Evolutionary conservation across 2,113 vertebrate genomes (phyloP).

Genomic region (Tetrao urogallus): DNA sequence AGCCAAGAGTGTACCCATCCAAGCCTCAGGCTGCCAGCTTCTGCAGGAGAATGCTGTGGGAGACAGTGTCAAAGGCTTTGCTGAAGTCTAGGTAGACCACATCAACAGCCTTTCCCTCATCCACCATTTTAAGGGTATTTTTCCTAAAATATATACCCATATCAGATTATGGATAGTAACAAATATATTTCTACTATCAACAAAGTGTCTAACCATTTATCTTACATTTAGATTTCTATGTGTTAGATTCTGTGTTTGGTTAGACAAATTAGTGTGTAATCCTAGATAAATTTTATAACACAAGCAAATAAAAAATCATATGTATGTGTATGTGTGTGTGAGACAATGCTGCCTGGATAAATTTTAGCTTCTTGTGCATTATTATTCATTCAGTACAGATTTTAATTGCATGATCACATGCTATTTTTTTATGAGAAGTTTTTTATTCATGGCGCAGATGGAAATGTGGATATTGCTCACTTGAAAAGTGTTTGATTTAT

Average conservation of each 20-base stretch:
- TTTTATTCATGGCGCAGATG: neutral
- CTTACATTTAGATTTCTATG: neutral
- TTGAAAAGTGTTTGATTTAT: neutral
- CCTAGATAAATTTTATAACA: neutral
- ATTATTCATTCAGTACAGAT: neutral
- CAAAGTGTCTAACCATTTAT: neutral
- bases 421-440: neutral
- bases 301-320: neutral
- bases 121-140: neutral
- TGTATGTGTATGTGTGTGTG: neutral
- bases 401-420: neutral
- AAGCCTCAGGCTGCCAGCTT: too few species aligned
- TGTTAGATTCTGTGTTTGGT: neutral
- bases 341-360: neutral
- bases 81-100: too few species aligned
- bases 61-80: too few species aligned
- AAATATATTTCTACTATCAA: neutral
- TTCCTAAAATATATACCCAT: neutral
- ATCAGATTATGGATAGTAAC: neutral
- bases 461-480: neutral
- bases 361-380: neutral
- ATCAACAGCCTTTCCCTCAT: too few species aligned
- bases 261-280: neutral
- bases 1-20: too few species aligned
- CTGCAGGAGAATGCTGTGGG: too few species aligned